Evolutionary conservation across 2,797 vertebrate genomes (phyloP).

Genomic region (Pampus argenteus): DNA sequence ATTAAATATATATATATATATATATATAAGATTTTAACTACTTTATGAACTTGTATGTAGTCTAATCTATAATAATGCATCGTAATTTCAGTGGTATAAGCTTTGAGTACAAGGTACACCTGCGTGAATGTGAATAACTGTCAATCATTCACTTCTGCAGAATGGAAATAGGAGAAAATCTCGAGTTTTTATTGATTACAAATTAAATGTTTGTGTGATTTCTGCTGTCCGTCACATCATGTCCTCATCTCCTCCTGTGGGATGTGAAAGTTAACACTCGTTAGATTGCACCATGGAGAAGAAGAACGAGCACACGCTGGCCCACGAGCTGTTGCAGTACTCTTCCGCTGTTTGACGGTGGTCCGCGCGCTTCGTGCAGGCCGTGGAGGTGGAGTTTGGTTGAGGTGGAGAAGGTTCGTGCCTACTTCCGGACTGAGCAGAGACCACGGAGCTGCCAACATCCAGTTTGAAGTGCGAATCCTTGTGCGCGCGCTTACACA

Average conservation of each 20-base stretch:
- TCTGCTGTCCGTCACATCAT: background rate
- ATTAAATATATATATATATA: too few relatives aligned
- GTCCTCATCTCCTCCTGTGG: background rate
- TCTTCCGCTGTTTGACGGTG: slow-evolving; percentile 83
- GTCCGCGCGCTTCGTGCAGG: slow-evolving; percentile 78
- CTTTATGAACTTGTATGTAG: background rate
- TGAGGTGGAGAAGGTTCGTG: too few relatives aligned
- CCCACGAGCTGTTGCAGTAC: slow-evolving; percentile 86
- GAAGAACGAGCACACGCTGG: slow-evolving; percentile 87
- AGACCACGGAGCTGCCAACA: rapidly evolving
- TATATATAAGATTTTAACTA: too few relatives aligned
- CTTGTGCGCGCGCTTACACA: slow-evolving; percentile 86
- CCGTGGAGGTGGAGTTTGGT: too few relatives aligned
- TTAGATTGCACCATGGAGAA: slow-evolving; percentile 87
- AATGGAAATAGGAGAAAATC: background rate
- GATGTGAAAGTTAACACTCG: slow-evolving; percentile 78
- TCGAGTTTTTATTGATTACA: background rate
- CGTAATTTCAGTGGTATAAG: background rate
- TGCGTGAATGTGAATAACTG: background rate
- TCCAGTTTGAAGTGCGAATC: slow-evolving; percentile 86
- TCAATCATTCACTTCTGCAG: background rate
- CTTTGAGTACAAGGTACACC: background rate
- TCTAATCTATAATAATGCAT: background rate
- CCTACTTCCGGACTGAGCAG: slow-evolving; percentile 12
- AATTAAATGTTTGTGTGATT: background rate